Evolutionary conservation across 2,113 vertebrate species (phyloP).

Genomic region (Nerophis ophidion): DNA sequence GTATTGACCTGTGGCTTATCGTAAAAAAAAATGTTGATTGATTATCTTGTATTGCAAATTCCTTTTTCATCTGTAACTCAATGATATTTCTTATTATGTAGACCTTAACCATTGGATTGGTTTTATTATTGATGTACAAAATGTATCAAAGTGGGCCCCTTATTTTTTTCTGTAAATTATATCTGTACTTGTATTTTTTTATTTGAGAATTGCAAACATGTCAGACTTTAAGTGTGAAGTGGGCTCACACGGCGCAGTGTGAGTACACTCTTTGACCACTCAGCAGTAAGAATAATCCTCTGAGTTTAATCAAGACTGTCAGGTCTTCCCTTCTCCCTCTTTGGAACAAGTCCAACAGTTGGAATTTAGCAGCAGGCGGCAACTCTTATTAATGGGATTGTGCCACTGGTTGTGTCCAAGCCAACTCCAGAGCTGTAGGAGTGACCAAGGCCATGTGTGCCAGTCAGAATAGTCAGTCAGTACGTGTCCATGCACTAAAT

Average conservation of each 20-base stretch:
- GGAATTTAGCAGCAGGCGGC: conserved; percentile 29
- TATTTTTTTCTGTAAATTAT: too few relatives aligned
- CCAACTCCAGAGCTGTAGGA: conserved; percentile 47
- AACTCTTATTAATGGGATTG: conserved; percentile 58
- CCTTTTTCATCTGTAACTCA: too few relatives aligned
- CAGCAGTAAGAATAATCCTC: conserved; percentile 45
- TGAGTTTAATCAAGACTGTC: conserved; percentile 55
- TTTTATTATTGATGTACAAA: too few relatives aligned
- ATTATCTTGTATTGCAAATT: too few relatives aligned
- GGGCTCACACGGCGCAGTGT: not conserved
- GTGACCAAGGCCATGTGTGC: conserved; percentile 4
- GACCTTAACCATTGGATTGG: too few relatives aligned
- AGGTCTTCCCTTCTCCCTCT: conserved; percentile 34
- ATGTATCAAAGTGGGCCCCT: too few relatives aligned
- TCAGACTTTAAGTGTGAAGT: not conserved
- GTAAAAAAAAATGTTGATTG: too few relatives aligned
- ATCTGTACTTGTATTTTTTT: not conserved
- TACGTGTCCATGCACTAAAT: too few relatives aligned
- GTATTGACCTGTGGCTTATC: too few relatives aligned
- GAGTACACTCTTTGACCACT: not conserved
- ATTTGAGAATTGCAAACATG: not conserved
- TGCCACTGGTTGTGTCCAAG: conserved; percentile 44
- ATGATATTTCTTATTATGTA: too few relatives aligned
- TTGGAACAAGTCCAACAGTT: conserved; percentile 38
- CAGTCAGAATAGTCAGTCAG: too few relatives aligned